Evolutionary conservation across 2,113 vertebrate genomes (phyloP), one percentile per base, ranked within the genome.

Genomic region (Procavia capensis): DNA sequence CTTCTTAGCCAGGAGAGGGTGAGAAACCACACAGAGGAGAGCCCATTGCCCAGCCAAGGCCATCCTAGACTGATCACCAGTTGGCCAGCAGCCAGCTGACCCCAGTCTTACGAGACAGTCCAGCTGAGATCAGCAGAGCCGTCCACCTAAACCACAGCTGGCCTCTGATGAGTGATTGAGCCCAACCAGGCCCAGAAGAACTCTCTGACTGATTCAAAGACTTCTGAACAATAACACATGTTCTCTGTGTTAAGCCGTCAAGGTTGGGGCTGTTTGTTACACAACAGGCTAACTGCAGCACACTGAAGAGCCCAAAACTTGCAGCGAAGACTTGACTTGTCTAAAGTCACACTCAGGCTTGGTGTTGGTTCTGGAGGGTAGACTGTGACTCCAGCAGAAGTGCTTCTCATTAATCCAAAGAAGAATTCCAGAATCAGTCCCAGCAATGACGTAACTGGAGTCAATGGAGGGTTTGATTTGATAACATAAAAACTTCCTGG

Each of bases 221-320:
- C 27, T 3, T 10, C 1, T 0, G 11, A 57, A 16, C 34, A 25
- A 36, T 39, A 41, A 29, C n/a, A 61, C 3, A 1, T 20, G 41
- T 16, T 76, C 16, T 7, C 25, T 43, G 13, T 76, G 27, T 22
- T 6, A 31, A 43, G 50, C 24, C 29, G 25, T 20, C 47, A 39
- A 50, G 7, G 39, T 19, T 41, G 10, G 41, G 34, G 31, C 66
- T 75, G 29, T 24, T 64, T n/a, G 89, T 92, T 82, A 83, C 0
- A 19, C 36, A 64, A 61, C 88, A 82, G 25, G n/a, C 74, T 88
- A 11, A 50, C 84, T 50, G 79, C 59, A 17, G 6, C 0, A 24
- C 29, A 85, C 34, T 11, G 6, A 29, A 5, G 10, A n/a, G 72
- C 45, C 36, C 45, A 29, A 45, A 57, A 25, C 81, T 59, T 24